phyloP scores from a whole-genome alignment of 2,888 invertebrate species.

The Eupithecia pulchellata region DNA sequence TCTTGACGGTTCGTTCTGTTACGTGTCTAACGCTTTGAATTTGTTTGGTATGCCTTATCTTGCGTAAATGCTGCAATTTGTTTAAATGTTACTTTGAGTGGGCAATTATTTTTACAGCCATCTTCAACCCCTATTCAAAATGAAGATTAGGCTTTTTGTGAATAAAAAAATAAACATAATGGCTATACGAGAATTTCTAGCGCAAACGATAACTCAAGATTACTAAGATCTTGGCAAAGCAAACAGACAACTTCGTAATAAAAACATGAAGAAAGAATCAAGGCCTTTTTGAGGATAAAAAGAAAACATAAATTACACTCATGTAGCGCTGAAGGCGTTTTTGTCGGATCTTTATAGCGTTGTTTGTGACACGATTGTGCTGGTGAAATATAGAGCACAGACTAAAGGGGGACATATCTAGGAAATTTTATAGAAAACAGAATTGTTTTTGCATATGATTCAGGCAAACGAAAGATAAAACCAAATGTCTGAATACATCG shows the following conservation, averaged over 20 bases:
- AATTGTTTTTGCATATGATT: constrained; percentile 8
- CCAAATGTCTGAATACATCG: constrained; percentile 48
- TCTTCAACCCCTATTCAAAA: constrained; percentile 5
- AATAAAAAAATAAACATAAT: background rate
- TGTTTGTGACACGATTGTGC: constrained; percentile 64
- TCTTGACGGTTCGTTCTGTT: constrained; percentile 68
- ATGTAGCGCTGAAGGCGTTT: constrained; percentile 38
- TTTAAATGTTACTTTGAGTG: constrained; percentile 34
- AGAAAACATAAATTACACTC: constrained; percentile 36
- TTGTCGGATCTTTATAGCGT: constrained; percentile 55
- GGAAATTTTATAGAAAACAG: constrained; percentile 35
- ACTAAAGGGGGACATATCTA: constrained; percentile 42
- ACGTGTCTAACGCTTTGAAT: constrained; percentile 57
- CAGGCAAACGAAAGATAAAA: constrained; percentile 7
- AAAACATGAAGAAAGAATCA: constrained; percentile 35
- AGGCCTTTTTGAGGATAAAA: constrained; percentile 34
- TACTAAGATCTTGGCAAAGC: constrained; percentile 32
- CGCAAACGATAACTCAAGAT: constrained; percentile 21
- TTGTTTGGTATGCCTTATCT: constrained; percentile 52
- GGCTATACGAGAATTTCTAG: background rate
- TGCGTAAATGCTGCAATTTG: constrained; percentile 28
- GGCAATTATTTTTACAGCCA: constrained; percentile 22
- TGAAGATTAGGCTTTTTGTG: constrained; percentile 6
- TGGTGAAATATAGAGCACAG: constrained; percentile 57
- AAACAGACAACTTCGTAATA: constrained; percentile 31